phyloP scores from a whole-genome alignment of 2,113 vertebrate species.

The Rhodinocichla rosea region DNA sequence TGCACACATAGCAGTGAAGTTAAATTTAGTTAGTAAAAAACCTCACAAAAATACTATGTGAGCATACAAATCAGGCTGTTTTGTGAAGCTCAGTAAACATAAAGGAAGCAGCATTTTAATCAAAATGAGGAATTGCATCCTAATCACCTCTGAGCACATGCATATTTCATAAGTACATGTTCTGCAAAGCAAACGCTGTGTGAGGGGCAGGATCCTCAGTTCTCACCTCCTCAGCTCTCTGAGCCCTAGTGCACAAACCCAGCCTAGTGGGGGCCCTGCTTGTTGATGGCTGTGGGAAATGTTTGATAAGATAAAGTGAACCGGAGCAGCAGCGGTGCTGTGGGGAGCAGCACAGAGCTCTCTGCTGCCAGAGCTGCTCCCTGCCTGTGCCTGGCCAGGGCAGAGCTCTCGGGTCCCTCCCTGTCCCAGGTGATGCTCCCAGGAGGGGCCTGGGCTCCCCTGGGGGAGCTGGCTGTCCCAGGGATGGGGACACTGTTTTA shows the following conservation, averaged over 20 bases:
- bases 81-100: neutral
- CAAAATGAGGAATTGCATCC: conserved; percentile 6
- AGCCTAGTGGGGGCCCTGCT: neutral
- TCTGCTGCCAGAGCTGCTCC: conserved; percentile 16
- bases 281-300: neutral
- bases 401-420: neutral
- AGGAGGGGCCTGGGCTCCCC: neutral
- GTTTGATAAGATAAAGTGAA: neutral
- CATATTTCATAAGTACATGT: neutral
- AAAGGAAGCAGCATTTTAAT: conserved; percentile 6
- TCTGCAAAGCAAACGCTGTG: neutral
- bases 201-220: neutral
- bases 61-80: neutral
- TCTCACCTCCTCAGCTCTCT: neutral
- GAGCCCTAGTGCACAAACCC: neutral
- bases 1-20: neutral
- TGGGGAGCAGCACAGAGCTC: conserved; percentile 81
- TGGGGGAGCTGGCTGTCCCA: neutral
- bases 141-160: neutral
- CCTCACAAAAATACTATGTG: neutral
- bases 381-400: neutral
- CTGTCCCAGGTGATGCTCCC: neutral
- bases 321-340: conserved; percentile 74
- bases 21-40: neutral
- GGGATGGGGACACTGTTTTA: neutral